These are phyloP conservation scores for Ardeotis arabs DNA, from an alignment of 2,113 vertebrate species.

Conservation along the genomic window DNA sequence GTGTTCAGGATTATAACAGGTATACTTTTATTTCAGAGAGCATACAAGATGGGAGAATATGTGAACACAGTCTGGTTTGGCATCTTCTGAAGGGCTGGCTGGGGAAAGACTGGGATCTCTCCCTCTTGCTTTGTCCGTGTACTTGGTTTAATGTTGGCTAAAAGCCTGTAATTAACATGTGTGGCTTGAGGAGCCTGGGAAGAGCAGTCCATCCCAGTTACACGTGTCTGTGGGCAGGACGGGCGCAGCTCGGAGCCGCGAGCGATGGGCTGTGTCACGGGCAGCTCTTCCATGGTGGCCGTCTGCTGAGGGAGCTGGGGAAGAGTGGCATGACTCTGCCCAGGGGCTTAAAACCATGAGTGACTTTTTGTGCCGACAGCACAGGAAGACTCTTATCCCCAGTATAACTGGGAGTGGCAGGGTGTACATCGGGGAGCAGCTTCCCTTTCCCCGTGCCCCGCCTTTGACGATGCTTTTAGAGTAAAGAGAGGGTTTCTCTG, in stretches of 20 bases:
- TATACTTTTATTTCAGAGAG: background rate
- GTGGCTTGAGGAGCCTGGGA: background rate
- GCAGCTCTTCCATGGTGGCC: fast-evolving
- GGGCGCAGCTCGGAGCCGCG: background rate
- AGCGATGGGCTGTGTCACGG: fast-evolving
- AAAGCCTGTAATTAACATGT: background rate
- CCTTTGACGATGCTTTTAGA: background rate
- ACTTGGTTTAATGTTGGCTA: background rate
- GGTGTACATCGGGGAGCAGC: background rate
- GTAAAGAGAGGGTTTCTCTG: constrained; percentile 21
- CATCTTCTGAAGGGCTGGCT: background rate
- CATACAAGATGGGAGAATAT: background rate
- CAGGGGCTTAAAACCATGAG: background rate
- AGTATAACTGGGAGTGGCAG: background rate
- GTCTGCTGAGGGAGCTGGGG: background rate
- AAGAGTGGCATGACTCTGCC: background rate
- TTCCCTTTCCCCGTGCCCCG: background rate
- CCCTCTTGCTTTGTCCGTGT: background rate
- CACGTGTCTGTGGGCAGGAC: fast-evolving
- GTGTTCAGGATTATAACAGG: background rate
- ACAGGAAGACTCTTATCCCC: constrained; percentile 18
- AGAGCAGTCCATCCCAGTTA: background rate
- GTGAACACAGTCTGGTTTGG: background rate
- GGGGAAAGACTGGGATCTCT: background rate
- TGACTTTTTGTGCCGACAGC: background rate